Percentiles rank a stretch among this genome's conserved stretches.
These are phyloP conservation scores for Hycleus cichorii DNA, from an alignment of 1,140 invertebrate species.

Conservation along the genomic window DNA sequence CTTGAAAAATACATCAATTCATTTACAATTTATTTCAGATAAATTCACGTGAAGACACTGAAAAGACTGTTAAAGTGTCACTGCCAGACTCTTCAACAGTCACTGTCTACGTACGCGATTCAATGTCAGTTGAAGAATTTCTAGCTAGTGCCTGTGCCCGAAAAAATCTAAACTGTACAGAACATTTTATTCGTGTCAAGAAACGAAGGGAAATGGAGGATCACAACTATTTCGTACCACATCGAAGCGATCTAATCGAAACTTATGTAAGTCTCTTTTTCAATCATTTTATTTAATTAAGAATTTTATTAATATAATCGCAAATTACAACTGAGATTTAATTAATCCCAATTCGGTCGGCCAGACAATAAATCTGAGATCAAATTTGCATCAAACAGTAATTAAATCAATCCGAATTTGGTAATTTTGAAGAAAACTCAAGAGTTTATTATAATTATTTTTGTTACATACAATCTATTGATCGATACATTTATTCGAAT, in stretches of 20 bases:
- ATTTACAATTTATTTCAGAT: slow-evolving; percentile 46
- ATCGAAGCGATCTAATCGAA: slow-evolving; percentile 86
- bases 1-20: neutral
- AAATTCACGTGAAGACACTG: slow-evolving; percentile 71
- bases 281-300: no score
- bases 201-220: slow-evolving; percentile 91
- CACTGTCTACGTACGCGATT: slow-evolving; percentile 76
- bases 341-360: no score
- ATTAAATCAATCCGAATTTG: no score
- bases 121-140: slow-evolving; percentile 93
- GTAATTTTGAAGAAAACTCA: no score
- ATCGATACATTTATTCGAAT: no score
- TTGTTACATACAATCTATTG: no score
- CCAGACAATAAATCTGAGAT: no score
- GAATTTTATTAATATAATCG: no score
- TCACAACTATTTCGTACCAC: slow-evolving; percentile 91
- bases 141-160: slow-evolving; percentile 83
- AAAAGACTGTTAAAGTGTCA: slow-evolving; percentile 81
- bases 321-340: no score
- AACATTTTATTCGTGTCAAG: slow-evolving; percentile 93
- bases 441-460: no score
- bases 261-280: slow-evolving; percentile 74
- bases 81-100: slow-evolving; percentile 75
- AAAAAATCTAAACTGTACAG: slow-evolving; percentile 84
- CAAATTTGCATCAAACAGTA: no score